phyloP scores from a whole-genome alignment of 2,113 vertebrate genomes.

The Odobenus rosmarus region DNA sequence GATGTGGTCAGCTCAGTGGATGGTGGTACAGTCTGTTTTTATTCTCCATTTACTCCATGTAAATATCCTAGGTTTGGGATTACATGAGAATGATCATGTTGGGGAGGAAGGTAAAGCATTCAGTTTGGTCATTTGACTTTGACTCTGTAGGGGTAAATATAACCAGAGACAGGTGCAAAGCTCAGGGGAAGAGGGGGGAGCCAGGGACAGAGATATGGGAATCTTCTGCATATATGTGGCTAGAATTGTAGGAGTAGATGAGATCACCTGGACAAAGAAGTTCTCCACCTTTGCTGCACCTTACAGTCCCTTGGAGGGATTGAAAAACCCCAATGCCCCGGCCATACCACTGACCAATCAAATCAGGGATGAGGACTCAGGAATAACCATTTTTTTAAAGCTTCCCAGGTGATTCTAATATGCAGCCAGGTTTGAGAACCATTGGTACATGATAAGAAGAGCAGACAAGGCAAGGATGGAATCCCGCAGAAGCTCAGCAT shows the following conservation, averaged over 20 bases:
- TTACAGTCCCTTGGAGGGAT: not conserved
- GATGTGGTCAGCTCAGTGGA: not conserved
- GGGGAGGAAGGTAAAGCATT: not conserved
- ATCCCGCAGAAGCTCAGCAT: not conserved
- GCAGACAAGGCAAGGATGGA: not conserved
- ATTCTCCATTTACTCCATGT: not conserved
- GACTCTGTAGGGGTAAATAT: not conserved
- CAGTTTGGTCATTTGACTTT: not conserved
- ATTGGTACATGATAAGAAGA: not conserved
- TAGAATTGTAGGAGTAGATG: not conserved
- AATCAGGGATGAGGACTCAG: not conserved
- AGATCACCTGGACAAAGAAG: not conserved
- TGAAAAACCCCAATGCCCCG: not conserved
- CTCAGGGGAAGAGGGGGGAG: no score
- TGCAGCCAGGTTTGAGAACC: not conserved
- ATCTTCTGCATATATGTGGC: not conserved
- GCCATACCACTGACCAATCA: not conserved
- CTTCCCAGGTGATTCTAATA: not conserved
- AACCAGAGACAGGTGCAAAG: not conserved
- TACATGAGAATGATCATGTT: not conserved
- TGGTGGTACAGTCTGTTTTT: not conserved
- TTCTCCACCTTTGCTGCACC: not conserved
- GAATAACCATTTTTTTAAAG: not conserved
- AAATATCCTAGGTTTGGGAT: slow-evolving; percentile 1
- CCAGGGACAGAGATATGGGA: not conserved